These are phyloP conservation scores for Stramonita haemastoma DNA, from an alignment of 2,888 invertebrate species.

Conservation along the genomic window DNA sequence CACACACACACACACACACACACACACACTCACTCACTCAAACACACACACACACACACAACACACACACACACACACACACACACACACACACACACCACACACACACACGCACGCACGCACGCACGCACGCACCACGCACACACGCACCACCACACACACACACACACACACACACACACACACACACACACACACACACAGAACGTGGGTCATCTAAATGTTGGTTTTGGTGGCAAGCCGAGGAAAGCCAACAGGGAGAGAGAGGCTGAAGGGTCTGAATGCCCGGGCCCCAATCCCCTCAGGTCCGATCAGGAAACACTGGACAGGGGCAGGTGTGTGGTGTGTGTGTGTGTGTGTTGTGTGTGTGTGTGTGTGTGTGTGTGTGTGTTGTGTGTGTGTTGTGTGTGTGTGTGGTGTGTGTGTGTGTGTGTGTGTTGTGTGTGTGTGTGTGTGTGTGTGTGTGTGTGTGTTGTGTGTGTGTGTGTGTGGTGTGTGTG, in stretches of 20 bases:
- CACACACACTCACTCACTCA: too few relatives aligned
- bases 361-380: background rate
- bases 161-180: background rate
- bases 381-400: constrained; percentile 19
- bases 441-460: constrained; percentile 22
- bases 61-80: constrained; percentile 8
- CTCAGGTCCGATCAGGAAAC: background rate
- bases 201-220: background rate
- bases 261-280: background rate
- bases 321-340: background rate
- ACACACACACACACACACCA: constrained; percentile 14
- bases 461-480: constrained; percentile 9
- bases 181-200: background rate
- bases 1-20: too few relatives aligned
- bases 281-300: too few relatives aligned
- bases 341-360: constrained; percentile 22
- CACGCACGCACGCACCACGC: constrained; percentile 17
- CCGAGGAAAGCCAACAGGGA: too few relatives aligned
- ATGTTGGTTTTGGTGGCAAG: too few relatives aligned
- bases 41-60: too few relatives aligned
- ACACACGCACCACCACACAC: background rate
- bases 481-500: background rate
- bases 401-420: constrained; percentile 14
- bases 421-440: constrained; percentile 25
- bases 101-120: constrained; percentile 10